A percentile compares a stretch with the other conserved stretches of the same genome.
Evolutionary conservation across 2,888 invertebrate genomes (phyloP).

Genomic region (Mantis religiosa): DNA sequence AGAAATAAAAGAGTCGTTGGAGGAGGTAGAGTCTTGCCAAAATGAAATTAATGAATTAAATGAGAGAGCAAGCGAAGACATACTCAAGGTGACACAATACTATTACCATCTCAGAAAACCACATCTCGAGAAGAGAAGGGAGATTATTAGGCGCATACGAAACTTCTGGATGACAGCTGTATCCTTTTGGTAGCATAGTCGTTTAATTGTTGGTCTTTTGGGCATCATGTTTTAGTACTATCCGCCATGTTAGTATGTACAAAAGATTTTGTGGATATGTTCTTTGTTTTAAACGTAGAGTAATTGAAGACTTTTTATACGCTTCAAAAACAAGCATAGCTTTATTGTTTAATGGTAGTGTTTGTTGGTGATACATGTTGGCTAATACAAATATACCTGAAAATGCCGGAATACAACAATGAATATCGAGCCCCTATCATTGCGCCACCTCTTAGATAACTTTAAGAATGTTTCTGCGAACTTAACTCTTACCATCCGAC

Average conservation of each 20-base stretch:
- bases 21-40: constrained; percentile 76
- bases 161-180: constrained; percentile 78
- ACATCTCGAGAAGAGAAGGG: constrained; percentile 69
- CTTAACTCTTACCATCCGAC: too few species aligned
- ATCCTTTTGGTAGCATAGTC: not conserved
- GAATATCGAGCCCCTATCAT: not conserved
- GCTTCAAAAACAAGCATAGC: too few species aligned
- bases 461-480: too few species aligned
- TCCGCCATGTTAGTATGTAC: constrained; percentile 24
- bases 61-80: constrained; percentile 80
- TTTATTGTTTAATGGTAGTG: too few species aligned
- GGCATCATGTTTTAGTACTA: constrained; percentile 17
- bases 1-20: constrained; percentile 61
- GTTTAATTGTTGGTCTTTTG: not conserved
- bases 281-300: not conserved
- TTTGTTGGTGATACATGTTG: too few species aligned
- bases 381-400: too few species aligned
- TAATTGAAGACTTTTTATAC: too few species aligned
- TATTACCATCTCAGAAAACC: constrained; percentile 76
- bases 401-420: constrained; percentile 22
- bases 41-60: constrained; percentile 77
- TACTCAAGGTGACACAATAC: constrained; percentile 76
- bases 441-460: constrained; percentile 17
- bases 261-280: not conserved
- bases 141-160: constrained; percentile 70